phyloP scores from a whole-genome alignment of 1,140 invertebrate genomes.

The Drosophila lowei region DNA sequence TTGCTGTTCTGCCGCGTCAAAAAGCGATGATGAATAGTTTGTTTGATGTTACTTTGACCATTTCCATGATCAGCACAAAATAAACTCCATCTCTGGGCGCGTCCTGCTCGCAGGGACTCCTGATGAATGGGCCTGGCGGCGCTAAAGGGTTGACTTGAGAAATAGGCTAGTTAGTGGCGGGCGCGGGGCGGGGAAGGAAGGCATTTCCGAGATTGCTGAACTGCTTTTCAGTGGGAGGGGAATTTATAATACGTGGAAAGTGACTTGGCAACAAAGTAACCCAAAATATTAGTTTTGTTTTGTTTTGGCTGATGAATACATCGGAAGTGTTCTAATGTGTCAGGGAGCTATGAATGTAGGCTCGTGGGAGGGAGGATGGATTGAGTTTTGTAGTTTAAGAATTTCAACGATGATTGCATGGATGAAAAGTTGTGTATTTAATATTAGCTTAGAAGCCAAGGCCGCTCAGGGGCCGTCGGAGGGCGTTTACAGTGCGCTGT shows the following conservation, averaged over 20 bases:
- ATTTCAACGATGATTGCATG: no score
- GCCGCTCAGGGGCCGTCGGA: no score
- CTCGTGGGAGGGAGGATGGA: no score
- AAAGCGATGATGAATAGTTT: constrained; percentile 79
- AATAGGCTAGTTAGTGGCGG: constrained; percentile 39
- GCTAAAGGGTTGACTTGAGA: constrained; percentile 25
- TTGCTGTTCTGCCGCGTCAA: constrained; percentile 73
- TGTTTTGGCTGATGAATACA: constrained; percentile 2
- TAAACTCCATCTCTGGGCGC: constrained; percentile 18
- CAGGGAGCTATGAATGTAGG: no score
- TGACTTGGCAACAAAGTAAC: constrained; percentile 23
- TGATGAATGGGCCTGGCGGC: constrained; percentile 25
- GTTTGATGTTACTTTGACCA: constrained; percentile 81
- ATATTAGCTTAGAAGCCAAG: no score
- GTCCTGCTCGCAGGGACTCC: neutral
- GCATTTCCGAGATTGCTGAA: constrained; percentile 24
- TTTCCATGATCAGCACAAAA: constrained; percentile 77
- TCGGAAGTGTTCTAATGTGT: no score
- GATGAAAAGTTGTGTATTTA: no score
- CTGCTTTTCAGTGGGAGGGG: constrained; percentile 18
- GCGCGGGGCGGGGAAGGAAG: no score
- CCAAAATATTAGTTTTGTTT: constrained; percentile 20
- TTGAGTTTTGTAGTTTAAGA: no score
- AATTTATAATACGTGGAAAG: constrained; percentile 38
- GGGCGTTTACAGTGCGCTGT: no score